These are phyloP conservation scores for Amazonetta brasiliensis DNA, from an alignment of 2,797 vertebrate species.

Conservation along the genomic window DNA sequence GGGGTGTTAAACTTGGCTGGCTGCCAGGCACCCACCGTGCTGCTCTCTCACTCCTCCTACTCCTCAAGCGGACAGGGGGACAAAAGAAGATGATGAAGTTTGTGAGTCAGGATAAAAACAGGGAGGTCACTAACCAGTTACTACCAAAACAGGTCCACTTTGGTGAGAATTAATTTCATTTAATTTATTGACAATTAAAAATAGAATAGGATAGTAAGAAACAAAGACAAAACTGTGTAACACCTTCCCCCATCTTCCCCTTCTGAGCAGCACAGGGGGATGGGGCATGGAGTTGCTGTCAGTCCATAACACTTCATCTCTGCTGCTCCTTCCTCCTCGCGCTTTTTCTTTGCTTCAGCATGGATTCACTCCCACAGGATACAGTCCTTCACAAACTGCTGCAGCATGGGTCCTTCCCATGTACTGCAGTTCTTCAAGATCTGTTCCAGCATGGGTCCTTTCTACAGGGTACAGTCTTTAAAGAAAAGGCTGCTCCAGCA, in stretches of 20 bases:
- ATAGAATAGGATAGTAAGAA: background rate
- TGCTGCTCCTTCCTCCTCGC: background rate
- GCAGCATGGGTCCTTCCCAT: background rate
- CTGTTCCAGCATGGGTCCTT: background rate
- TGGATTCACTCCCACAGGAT: background rate
- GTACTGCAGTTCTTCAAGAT: background rate
- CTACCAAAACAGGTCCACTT: background rate
- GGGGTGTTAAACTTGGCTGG: background rate
- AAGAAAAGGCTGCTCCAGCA: background rate
- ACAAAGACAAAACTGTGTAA: background rate
- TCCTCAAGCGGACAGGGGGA: background rate
- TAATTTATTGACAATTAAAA: background rate
- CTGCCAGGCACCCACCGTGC: background rate
- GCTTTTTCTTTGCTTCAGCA: background rate
- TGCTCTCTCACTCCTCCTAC: rapidly evolving
- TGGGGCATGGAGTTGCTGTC: background rate
- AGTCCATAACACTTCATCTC: background rate
- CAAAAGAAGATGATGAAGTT: background rate
- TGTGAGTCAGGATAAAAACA: background rate
- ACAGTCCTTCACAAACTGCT: background rate
- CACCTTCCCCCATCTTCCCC: background rate
- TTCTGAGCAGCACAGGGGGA: rapidly evolving
- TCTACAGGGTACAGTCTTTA: background rate
- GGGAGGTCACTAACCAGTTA: background rate
- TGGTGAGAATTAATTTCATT: background rate